These are phyloP conservation scores for Clarias pachynema DNA, from an alignment of 2,797 vertebrate genomes.

Conservation along the genomic window DNA sequence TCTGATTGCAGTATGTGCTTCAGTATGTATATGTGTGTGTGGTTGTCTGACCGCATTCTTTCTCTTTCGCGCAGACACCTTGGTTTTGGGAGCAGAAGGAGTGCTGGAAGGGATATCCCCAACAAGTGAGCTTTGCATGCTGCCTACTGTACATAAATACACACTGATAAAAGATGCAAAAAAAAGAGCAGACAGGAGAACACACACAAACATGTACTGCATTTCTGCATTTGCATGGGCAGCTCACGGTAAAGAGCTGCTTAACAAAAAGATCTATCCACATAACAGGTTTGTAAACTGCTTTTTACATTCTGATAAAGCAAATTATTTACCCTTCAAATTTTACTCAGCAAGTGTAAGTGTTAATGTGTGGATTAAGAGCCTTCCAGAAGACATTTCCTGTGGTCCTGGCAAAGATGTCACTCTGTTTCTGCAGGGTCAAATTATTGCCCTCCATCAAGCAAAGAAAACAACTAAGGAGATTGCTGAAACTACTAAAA, in stretches of 20 bases:
- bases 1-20: not conserved
- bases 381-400: too few relatives aligned
- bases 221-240: not conserved
- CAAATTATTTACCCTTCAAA: not conserved
- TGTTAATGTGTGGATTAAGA: not conserved
- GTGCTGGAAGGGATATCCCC: constrained; percentile 88
- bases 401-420: too few relatives aligned
- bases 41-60: constrained; percentile 6
- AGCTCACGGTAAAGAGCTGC: not conserved
- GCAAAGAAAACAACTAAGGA: too few relatives aligned
- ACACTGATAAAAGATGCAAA: not conserved
- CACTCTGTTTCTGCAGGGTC: too few relatives aligned
- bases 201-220: not conserved
- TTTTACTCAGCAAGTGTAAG: not conserved
- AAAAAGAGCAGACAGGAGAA: not conserved
- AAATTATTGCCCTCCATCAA: too few relatives aligned
- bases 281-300: not conserved
- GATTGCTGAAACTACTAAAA: too few relatives aligned
- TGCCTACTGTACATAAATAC: not conserved
- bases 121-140: constrained; percentile 79
- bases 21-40: not conserved
- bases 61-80: constrained; percentile 74
- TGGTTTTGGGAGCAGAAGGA: constrained; percentile 88
- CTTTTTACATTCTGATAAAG: not conserved
- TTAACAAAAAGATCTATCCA: not conserved